Evolutionary conservation across 1,140 invertebrate species (phyloP).

Genomic region (Diabrotica virgifera): DNA sequence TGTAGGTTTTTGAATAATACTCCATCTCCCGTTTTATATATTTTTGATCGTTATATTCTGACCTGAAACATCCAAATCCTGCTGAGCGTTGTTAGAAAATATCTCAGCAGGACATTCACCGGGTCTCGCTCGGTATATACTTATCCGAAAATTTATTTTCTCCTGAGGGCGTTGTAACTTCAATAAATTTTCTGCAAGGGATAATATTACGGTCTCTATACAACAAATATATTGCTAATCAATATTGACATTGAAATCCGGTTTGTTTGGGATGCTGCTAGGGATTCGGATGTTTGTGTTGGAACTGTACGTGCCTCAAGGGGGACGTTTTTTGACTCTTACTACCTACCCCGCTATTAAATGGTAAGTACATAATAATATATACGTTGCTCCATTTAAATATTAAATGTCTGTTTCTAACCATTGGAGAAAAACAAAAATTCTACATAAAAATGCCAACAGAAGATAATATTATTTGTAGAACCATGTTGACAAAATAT

Average conservation of each 20-base stretch:
- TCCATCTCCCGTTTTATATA: neutral
- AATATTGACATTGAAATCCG: neutral
- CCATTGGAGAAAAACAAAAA: too few relatives aligned
- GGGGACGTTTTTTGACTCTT: too few relatives aligned
- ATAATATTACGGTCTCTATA: neutral
- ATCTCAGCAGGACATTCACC: neutral
- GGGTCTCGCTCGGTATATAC: neutral
- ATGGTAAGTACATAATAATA: too few relatives aligned
- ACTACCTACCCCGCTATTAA: too few relatives aligned
- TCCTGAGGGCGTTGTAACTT: constrained; percentile 1
- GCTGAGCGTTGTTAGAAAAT: neutral
- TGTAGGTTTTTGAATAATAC: too few relatives aligned
- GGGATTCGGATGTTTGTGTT: too few relatives aligned
- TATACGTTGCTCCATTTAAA: too few relatives aligned
- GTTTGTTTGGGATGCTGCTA: neutral
- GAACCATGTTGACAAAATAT: too few relatives aligned
- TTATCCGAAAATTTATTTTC: constrained; percentile 1
- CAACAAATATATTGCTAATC: neutral
- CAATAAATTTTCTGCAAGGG: neutral
- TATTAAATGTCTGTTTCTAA: too few relatives aligned
- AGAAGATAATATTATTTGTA: too few relatives aligned
- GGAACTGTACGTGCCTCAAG: too few relatives aligned
- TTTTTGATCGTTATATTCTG: neutral
- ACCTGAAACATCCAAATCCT: neutral
- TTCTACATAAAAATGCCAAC: too few relatives aligned